These are phyloP conservation scores for Lethocerus indicus DNA, from an alignment of 1,140 invertebrate species.

Conservation along the genomic window DNA sequence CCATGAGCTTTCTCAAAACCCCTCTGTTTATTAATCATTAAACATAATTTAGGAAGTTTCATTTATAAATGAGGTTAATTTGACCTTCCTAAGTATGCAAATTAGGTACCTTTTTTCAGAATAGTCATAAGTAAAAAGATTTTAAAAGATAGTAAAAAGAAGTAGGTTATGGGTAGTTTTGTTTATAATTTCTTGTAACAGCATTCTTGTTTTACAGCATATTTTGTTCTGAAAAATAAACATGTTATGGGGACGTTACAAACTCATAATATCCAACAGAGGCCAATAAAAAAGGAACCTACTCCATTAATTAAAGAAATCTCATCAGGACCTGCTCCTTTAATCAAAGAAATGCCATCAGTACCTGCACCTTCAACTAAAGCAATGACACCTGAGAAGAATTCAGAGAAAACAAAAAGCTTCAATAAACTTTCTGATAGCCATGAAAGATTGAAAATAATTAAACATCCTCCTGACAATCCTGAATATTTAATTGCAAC, in stretches of 20 bases:
- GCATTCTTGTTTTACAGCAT: slow-evolving; percentile 25
- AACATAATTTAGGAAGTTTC: background rate
- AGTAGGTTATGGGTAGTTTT: background rate
- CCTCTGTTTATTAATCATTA: no score
- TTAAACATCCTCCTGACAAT: background rate
- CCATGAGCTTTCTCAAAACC: no score
- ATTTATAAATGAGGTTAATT: background rate
- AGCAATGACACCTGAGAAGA: background rate
- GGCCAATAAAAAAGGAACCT: slow-evolving; percentile 32
- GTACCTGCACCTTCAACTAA: background rate
- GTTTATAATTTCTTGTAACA: background rate
- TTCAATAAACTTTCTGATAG: background rate
- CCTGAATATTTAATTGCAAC: background rate
- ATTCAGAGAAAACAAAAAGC: background rate
- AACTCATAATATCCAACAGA: slow-evolving; percentile 48
- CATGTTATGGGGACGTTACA: slow-evolving; percentile 52
- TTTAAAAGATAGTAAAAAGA: background rate
- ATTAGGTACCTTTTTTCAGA: background rate
- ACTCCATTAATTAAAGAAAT: slow-evolving; percentile 13
- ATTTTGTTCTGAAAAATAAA: slow-evolving; percentile 37
- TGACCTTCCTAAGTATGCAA: background rate
- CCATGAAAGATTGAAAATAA: background rate
- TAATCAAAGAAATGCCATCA: background rate
- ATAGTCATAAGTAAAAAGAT: background rate
- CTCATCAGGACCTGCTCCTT: background rate